Percentiles rank a stretch among this genome's conserved stretches.
phyloP scores from a whole-genome alignment of 2,113 vertebrate species.

The Callocephalon fimbriatum region DNA sequence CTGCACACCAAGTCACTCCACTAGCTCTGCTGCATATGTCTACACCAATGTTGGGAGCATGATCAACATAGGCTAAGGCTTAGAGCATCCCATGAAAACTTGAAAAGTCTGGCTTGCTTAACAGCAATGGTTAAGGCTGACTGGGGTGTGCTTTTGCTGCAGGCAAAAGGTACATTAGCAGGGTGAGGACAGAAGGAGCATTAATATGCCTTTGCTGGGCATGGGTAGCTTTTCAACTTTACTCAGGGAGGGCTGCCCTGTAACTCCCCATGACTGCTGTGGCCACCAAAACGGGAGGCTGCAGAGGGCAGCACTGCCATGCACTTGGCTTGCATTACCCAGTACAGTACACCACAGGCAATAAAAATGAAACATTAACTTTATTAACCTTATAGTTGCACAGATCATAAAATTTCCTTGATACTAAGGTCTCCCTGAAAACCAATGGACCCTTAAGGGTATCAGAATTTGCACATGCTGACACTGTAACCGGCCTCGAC shows the following conservation, averaged over 20 bases:
- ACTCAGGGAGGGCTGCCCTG: accelerated
- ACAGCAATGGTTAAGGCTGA: not conserved
- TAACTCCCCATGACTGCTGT: not conserved
- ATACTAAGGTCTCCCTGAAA: not conserved
- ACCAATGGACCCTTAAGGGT: not conserved
- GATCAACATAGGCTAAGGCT: not conserved
- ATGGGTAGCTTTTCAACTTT: not conserved
- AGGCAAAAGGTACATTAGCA: not conserved
- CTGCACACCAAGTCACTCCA: no score
- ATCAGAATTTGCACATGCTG: not conserved
- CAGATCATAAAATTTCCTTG: not conserved
- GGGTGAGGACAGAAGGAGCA: accelerated
- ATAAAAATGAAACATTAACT: not conserved
- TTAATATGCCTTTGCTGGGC: not conserved
- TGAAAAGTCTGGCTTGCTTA: not conserved
- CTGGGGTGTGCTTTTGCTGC: not conserved
- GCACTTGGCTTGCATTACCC: not conserved
- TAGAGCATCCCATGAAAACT: not conserved
- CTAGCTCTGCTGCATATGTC: not conserved
- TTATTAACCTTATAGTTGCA: not conserved
- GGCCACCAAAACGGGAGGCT: not conserved
- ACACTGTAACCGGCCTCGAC: not conserved
- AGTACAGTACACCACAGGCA: not conserved
- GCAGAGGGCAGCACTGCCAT: slow-evolving; percentile 79
- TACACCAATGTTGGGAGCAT: accelerated